Conservation (phyloP, 1,140 invertebrate species). For the Pseudachorutes palmiensis region DNA sequence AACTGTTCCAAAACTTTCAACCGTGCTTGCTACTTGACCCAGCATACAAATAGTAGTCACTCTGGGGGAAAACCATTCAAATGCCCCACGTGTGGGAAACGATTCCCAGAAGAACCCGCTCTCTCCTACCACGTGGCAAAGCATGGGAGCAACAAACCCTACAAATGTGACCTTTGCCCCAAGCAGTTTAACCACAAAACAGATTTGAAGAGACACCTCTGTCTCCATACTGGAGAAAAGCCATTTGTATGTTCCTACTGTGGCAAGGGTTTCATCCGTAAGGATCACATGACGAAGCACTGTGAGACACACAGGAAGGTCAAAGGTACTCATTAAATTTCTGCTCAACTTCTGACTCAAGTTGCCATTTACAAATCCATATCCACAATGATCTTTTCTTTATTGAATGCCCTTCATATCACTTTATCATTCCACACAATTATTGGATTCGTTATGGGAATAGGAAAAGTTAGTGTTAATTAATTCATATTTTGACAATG, state of each 20-base stretch:
- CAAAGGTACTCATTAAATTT: constrained; percentile 26
- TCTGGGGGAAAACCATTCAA: constrained; percentile 75
- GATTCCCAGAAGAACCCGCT: constrained; percentile 52
- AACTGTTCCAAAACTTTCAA: constrained; percentile 77
- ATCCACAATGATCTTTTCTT: background rate
- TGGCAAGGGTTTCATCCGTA: constrained; percentile 81
- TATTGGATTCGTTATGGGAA: background rate
- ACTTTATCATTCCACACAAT: background rate
- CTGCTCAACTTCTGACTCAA: background rate
- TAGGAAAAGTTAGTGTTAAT: background rate
- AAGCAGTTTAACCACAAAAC: constrained; percentile 88
- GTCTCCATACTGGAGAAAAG: constrained; percentile 65
- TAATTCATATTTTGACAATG: constrained; percentile 22
- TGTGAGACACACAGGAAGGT: constrained; percentile 66
- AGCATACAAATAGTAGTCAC: constrained; percentile 83
- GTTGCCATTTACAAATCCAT: background rate
- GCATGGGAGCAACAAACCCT: constrained; percentile 75
- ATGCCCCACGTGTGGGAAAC: constrained; percentile 72
- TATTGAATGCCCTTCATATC: background rate
- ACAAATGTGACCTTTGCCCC: constrained; percentile 76
- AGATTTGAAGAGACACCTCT: constrained; percentile 77
- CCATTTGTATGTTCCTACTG: constrained; percentile 72
- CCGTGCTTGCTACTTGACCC: constrained; percentile 75
- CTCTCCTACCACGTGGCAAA: constrained; percentile 59
- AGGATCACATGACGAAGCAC: constrained; percentile 92